Base-by-base conservation (phyloP, 2,797 vertebrate genomes). In the Eremophila alpestris region DNA sequence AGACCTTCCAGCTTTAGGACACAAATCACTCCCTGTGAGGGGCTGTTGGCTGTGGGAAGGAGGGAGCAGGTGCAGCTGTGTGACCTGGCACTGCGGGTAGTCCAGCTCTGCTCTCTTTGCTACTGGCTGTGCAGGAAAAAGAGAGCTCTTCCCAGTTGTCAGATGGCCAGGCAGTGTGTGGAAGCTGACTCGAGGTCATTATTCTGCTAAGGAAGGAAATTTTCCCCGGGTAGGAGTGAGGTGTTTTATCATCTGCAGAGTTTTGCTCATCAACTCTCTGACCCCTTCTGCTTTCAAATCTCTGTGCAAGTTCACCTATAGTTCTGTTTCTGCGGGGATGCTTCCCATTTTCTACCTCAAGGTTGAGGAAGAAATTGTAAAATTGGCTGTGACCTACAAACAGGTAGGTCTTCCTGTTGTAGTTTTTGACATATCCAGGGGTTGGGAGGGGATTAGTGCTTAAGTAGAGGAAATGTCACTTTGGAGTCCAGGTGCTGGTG, bases 221-320 rank as follows among this genome's bases (percentile, higher is more conserved):
- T 77, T 92, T 90, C 63, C 32, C 49, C 26, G 43, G 22, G 36
- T 40, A 58, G 52, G 8, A 63, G 36, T 1, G 5, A 82, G 67
- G 48, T 52, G 49, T 69, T 71, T 82, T 51, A 41, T 83, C 70
- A 87, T 75, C 59, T 76, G 58, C 79, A 79, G 70, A 73, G 38
- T 30, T 92, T 64, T 89, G 34, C 59, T 89, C 36, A 22, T 87
- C 58, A 41, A 4, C 34, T 63, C 23, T 43, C 84, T 90, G 89
- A 79, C 68, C 55, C 36, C 64, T 77, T 90, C 71, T 67, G 45
- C 68, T 87, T 87, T 70, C 71, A 93, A 85, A 64, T 30, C 56
- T 63, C 59, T 69, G 43, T 30, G 24, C 4, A 19, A 52, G 52
- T 29, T 63, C 13, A 38, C 24, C 13, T 5, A 26, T 26, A 56